phyloP scores from a whole-genome alignment of 2,113 vertebrate genomes.

The Chamaea fasciata region DNA sequence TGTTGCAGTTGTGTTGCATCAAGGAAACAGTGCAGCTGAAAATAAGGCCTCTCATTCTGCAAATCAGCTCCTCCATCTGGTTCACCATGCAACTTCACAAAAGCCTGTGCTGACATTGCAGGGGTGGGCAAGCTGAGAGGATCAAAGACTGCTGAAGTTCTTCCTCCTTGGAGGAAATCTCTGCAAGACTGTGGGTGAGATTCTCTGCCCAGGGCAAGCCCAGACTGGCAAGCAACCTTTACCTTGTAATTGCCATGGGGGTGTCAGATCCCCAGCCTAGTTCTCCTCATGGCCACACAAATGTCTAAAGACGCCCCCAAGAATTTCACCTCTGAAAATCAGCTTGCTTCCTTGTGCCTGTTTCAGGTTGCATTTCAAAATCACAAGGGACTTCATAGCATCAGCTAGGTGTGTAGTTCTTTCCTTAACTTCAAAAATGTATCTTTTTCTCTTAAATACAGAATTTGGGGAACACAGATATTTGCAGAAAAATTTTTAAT shows the following conservation, averaged over 20 bases:
- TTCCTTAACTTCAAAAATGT: neutral
- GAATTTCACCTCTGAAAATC: neutral
- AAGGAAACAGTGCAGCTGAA: neutral
- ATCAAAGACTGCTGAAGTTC: neutral
- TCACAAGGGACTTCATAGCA: neutral
- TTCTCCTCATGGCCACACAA: neutral
- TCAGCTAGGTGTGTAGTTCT: neutral
- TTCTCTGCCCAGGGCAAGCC: neutral
- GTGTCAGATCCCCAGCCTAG: neutral
- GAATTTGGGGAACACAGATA: neutral
- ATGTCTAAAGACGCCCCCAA: neutral
- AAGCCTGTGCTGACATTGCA: neutral
- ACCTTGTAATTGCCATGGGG: neutral
- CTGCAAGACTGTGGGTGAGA: neutral
- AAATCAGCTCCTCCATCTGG: neutral
- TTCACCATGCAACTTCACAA: neutral
- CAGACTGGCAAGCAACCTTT: neutral
- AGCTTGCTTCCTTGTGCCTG: neutral
- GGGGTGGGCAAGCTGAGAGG: rapidly evolving
- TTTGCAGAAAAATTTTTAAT: neutral
- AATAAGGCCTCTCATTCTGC: neutral
- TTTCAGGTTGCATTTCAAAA: neutral
- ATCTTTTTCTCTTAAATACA: neutral
- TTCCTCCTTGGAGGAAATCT: rapidly evolving
- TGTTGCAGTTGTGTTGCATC: neutral